Evolutionary conservation across 1,140 invertebrate genomes (phyloP).

Genomic region (Ylistrum balloti): DNA sequence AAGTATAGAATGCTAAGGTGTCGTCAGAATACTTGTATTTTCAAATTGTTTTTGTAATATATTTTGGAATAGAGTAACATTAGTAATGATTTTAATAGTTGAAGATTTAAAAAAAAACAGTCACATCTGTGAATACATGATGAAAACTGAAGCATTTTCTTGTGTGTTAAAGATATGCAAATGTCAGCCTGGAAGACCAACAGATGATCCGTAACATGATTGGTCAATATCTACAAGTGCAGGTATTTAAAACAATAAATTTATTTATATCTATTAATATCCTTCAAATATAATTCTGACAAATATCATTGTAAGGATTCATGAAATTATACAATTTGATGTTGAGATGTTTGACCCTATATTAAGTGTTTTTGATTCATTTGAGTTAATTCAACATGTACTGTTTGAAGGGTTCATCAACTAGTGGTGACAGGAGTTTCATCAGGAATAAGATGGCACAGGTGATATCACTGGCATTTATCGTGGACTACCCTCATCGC

Average conservation of each 20-base stretch:
- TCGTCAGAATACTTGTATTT: too few relatives aligned
- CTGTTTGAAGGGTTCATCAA: not conserved
- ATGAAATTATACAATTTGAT: not conserved
- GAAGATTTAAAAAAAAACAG: too few relatives aligned
- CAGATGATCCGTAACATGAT: conserved; percentile 59
- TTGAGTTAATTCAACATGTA: too few relatives aligned
- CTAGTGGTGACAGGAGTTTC: conserved; percentile 76
- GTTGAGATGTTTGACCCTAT: not conserved
- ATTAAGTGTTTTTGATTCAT: too few relatives aligned
- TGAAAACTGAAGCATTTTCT: too few relatives aligned
- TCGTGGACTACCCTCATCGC: conserved; percentile 84
- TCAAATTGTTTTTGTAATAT: too few relatives aligned
- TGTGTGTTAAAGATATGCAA: conserved; percentile 54
- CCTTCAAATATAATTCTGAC: too few relatives aligned
- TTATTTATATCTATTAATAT: not conserved
- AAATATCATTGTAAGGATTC: too few relatives aligned
- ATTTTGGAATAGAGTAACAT: too few relatives aligned
- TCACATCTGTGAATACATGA: too few relatives aligned
- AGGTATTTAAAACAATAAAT: conserved; percentile 49
- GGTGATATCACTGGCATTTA: conserved; percentile 84
- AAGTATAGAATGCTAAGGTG: too few relatives aligned
- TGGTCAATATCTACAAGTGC: conserved; percentile 60
- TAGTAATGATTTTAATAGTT: too few relatives aligned
- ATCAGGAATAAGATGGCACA: conserved; percentile 85
- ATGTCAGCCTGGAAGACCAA: conserved; percentile 61